Evolutionary conservation across 2,888 invertebrate species (phyloP).

Genomic region (Lithophane leautieri): DNA sequence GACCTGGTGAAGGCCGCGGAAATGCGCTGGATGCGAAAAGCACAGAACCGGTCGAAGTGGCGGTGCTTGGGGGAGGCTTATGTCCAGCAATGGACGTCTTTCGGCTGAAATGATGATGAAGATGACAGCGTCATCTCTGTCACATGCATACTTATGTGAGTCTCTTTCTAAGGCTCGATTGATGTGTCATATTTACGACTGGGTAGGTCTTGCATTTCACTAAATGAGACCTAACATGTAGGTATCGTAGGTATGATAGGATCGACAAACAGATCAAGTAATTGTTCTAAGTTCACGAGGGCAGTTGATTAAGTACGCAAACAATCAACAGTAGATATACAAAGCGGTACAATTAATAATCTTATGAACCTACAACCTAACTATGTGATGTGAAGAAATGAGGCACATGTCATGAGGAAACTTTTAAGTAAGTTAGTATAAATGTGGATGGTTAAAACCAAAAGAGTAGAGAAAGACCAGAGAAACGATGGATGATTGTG

Average conservation of each 20-base stretch:
- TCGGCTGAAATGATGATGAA: too few relatives aligned
- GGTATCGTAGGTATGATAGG: slow-evolving; percentile 35
- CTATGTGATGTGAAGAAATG: not conserved
- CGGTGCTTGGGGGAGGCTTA: too few relatives aligned
- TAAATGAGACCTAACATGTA: slow-evolving; percentile 14
- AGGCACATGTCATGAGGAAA: not conserved
- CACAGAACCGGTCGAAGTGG: too few relatives aligned
- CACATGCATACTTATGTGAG: not conserved
- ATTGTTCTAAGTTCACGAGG: slow-evolving; percentile 66
- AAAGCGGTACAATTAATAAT: slow-evolving; percentile 27
- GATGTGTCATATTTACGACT: not conserved
- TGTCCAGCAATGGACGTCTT: too few relatives aligned
- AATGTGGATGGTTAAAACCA: not conserved
- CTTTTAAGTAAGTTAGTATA: not conserved
- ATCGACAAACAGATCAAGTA: slow-evolving; percentile 45
- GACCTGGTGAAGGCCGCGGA: too few relatives aligned
- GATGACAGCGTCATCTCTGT: not conserved
- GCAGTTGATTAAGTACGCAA: slow-evolving; percentile 58
- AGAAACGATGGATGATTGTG: not conserved
- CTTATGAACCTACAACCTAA: not conserved
- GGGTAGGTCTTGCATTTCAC: not conserved
- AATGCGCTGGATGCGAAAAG: too few relatives aligned
- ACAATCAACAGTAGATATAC: slow-evolving; percentile 44
- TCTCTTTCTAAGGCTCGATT: not conserved
- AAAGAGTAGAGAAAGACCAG: not conserved